Evolutionary conservation across 1,140 invertebrate genomes (phyloP).

Genomic region (Melitaea cinxia): DNA sequence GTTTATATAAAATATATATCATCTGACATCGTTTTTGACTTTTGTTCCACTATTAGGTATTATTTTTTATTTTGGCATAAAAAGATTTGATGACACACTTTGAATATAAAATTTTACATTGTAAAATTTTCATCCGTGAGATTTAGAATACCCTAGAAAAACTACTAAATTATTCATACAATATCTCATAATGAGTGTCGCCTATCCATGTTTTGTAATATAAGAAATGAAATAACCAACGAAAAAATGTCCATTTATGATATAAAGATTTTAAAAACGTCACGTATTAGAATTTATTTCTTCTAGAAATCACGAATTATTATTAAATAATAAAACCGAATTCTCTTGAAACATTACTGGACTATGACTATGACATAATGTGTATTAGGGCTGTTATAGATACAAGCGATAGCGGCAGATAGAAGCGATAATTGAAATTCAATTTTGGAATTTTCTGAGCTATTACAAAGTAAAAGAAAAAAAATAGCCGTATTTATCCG

Average conservation of each 20-base stretch:
- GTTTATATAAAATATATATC: no score
- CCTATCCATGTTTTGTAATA: constrained; percentile 56
- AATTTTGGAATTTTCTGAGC: no score
- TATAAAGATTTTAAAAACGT: constrained; percentile 1
- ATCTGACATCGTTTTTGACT: not conserved
- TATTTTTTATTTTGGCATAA: not conserved
- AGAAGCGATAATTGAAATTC: no score
- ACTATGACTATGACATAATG: no score
- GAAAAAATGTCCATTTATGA: constrained; percentile 31
- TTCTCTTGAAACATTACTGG: no score
- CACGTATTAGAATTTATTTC: no score
- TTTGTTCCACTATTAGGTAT: not conserved
- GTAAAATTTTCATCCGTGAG: constrained; percentile 32
- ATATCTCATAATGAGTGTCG: constrained; percentile 61
- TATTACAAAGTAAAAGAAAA: no score
- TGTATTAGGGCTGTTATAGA: no score
- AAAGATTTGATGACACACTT: constrained; percentile 23
- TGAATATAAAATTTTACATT: constrained; percentile 23
- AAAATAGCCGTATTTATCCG: no score
- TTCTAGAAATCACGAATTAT: no score
- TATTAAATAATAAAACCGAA: no score
- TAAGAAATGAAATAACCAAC: constrained; percentile 45
- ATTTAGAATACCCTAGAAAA: constrained; percentile 53
- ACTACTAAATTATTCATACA: constrained; percentile 62
- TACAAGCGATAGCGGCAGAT: no score